phyloP scores from a whole-genome alignment of 2,113 vertebrate genomes.

The Sceloporus undulatus region DNA sequence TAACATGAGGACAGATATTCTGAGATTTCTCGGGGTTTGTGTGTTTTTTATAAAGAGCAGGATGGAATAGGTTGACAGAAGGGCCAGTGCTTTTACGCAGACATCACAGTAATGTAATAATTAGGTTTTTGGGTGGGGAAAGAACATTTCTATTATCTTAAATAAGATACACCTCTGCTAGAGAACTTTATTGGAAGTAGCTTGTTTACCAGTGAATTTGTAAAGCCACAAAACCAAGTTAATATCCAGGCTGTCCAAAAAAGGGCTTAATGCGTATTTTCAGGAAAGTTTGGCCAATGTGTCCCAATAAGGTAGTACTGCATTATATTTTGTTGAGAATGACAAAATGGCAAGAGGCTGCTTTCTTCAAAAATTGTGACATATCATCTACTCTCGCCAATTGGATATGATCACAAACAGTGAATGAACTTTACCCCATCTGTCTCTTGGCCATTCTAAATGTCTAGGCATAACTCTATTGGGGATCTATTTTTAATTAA shows the following conservation, averaged over 20 bases:
- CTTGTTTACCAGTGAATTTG: not conserved
- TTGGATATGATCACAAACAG: too few species aligned
- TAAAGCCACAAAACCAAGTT: not conserved
- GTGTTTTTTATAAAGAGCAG: not conserved
- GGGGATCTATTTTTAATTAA: not conserved
- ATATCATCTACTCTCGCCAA: not conserved
- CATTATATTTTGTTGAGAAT: not conserved
- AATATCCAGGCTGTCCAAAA: not conserved
- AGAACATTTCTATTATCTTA: not conserved
- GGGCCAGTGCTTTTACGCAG: not conserved
- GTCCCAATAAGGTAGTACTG: too few species aligned
- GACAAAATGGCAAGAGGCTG: not conserved
- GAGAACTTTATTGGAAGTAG: not conserved
- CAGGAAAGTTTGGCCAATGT: not conserved
- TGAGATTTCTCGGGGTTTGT: not conserved
- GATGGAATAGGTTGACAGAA: constrained; percentile 1
- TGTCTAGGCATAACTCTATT: not conserved
- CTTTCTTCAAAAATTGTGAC: not conserved
- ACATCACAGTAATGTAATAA: not conserved
- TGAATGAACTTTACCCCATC: not conserved
- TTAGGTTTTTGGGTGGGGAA: not conserved
- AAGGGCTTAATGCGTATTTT: not conserved
- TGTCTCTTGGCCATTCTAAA: not conserved
- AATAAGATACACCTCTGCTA: not conserved
- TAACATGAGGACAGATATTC: not conserved